These are phyloP conservation scores for Meandrusa payeni DNA, from an alignment of 2,888 invertebrate species.

Conservation along the genomic window DNA sequence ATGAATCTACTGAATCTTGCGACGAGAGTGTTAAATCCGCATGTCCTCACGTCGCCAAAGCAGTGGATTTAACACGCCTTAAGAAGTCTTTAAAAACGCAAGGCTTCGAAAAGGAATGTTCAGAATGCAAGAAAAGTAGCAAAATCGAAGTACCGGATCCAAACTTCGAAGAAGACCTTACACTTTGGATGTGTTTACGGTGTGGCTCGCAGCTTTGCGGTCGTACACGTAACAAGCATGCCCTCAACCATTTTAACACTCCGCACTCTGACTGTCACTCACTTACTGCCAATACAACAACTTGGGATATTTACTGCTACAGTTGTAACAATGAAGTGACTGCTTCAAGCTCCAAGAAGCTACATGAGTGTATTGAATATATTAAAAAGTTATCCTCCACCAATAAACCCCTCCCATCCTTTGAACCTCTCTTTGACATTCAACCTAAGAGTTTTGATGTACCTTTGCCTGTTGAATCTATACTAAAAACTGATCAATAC, in stretches of 20 bases:
- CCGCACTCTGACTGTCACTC: constrained; percentile 89
- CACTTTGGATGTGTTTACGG: constrained; percentile 89
- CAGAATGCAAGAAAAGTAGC: constrained; percentile 78
- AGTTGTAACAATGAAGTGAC: constrained; percentile 87
- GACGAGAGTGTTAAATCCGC: constrained; percentile 83
- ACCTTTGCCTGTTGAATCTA: constrained; percentile 41
- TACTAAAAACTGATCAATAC: constrained; percentile 46
- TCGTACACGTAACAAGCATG: constrained; percentile 84
- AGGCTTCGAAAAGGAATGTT: constrained; percentile 80
- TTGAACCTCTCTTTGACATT: constrained; percentile 42
- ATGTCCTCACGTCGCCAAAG: constrained; percentile 86
- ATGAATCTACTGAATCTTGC: constrained; percentile 86
- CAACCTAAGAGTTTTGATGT: constrained; percentile 36
- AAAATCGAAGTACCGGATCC: constrained; percentile 63
- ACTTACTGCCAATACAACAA: constrained; percentile 85
- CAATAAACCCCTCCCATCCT: constrained; percentile 56
- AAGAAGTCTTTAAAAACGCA: constrained; percentile 78
- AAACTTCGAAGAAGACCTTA: constrained; percentile 72
- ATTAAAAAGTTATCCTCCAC: constrained; percentile 80
- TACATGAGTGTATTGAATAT: constrained; percentile 88
- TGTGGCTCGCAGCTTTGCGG: constrained; percentile 91
- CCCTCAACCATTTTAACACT: constrained; percentile 86
- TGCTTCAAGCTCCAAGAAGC: constrained; percentile 81
- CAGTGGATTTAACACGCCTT: constrained; percentile 82
- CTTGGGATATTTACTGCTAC: constrained; percentile 90